Evolutionary conservation across 2,113 vertebrate genomes (phyloP).

Genomic region (Pseudorasbora parva): DNA sequence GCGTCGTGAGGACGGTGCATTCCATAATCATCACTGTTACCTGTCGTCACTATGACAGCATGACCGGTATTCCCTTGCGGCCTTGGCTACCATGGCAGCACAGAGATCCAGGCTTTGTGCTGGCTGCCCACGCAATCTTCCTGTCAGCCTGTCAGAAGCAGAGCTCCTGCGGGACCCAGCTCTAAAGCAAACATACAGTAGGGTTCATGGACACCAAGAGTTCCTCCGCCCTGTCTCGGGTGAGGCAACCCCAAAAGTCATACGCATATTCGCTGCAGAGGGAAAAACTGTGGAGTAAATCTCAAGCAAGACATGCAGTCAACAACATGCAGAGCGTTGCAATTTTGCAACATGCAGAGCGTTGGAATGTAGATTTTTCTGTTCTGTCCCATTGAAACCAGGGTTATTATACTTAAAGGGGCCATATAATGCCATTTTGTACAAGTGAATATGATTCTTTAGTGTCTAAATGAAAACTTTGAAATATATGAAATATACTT

Average conservation of each 20-base stretch:
- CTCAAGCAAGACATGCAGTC: neutral
- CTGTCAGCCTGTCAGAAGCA: slow-evolving; percentile 45
- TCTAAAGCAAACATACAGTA: slow-evolving; percentile 20
- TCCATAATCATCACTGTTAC: slow-evolving; percentile 54
- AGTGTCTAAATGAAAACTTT: too few species aligned
- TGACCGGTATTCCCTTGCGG: slow-evolving; percentile 40
- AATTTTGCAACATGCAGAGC: neutral
- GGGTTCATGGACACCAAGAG: slow-evolving; percentile 29
- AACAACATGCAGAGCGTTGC: neutral
- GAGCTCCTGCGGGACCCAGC: slow-evolving; percentile 12
- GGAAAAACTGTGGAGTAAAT: neutral
- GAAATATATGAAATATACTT: too few species aligned
- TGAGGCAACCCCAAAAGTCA: slow-evolving; percentile 16
- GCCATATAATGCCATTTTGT: too few species aligned
- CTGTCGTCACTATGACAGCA: slow-evolving; percentile 31
- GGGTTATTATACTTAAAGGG: neutral
- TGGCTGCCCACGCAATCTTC: slow-evolving; percentile 30
- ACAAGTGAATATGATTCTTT: too few species aligned
- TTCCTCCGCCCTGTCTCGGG: neutral
- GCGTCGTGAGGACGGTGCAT: slow-evolving; percentile 21
- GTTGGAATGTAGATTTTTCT: neutral
- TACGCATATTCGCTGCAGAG: neutral
- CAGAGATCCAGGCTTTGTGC: slow-evolving; percentile 33
- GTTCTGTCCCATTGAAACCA: neutral
- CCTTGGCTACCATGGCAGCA: slow-evolving; percentile 44